These are phyloP conservation scores for Aplodontia rufa DNA, from an alignment of 2,113 vertebrate genomes.

Conservation along the genomic window DNA sequence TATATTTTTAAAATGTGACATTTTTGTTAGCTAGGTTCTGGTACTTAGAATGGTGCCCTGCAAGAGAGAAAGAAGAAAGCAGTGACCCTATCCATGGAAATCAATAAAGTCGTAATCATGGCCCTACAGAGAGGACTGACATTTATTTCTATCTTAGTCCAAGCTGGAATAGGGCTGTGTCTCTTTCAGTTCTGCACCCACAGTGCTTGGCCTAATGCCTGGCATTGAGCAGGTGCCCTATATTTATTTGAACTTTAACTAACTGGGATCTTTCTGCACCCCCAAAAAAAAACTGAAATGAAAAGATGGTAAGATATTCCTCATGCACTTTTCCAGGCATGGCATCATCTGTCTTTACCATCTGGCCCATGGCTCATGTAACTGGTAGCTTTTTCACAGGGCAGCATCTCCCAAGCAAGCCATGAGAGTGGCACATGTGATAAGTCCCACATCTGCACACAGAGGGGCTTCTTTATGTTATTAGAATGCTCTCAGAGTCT, in stretches of 20 bases:
- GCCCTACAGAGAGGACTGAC: neutral
- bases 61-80: conserved; percentile 8
- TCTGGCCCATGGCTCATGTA: neutral
- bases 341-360: neutral
- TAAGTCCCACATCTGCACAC: neutral
- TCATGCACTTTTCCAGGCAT: neutral
- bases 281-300: neutral
- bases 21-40: neutral
- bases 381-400: conserved; percentile 5
- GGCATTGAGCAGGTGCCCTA: neutral
- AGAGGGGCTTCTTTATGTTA: neutral
- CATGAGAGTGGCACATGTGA: neutral
- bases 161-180: neutral
- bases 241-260: conserved; percentile 9
- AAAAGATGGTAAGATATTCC: neutral
- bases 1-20: conserved; percentile 18
- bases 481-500: neutral
- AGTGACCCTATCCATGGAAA: neutral
- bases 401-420: neutral
- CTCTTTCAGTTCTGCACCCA: neutral
- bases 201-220: neutral
- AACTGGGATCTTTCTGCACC: neutral
- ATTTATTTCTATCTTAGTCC: neutral
- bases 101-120: neutral
- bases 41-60: neutral